Percentiles rank a stretch among this genome's conserved stretches.
Evolutionary conservation across 1,140 invertebrate species (phyloP).

Genomic region (Cardiocondyla obscurior): DNA sequence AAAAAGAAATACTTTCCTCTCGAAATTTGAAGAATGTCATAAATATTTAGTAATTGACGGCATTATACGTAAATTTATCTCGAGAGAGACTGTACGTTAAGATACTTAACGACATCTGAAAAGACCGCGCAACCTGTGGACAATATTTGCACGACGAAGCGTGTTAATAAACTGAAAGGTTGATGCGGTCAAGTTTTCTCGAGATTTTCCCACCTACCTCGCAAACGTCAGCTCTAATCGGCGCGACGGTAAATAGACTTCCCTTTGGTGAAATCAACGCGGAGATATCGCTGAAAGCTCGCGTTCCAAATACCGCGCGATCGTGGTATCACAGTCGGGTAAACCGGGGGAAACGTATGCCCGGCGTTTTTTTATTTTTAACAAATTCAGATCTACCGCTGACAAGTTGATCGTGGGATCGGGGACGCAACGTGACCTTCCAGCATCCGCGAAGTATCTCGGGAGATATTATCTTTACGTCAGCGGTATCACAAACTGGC

Average conservation of each 20-base stretch:
- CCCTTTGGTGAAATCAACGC: not conserved
- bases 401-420: not conserved
- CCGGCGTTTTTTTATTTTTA: not conserved
- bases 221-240: constrained; percentile 4
- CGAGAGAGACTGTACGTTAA: not conserved
- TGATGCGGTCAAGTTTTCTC: not conserved
- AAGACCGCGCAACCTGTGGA: too few relatives aligned
- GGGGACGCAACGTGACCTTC: not conserved
- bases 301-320: not conserved
- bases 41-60: not conserved
- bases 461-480: not conserved
- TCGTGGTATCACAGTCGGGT: not conserved
- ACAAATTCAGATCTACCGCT: constrained; percentile 13
- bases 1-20: not conserved
- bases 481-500: constrained; percentile 53
- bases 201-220: constrained; percentile 5
- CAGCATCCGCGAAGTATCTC: constrained; percentile 6
- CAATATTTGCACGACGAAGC: not conserved
- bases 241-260: constrained; percentile 5
- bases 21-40: not conserved
- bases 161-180: constrained; percentile 14
- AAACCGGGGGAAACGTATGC: not conserved
- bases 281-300: not conserved
- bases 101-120: not conserved
- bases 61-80: not conserved